phyloP scores from a whole-genome alignment of 92 coral and sea anemone genomes.

The Parazoanthus darwini region DNA sequence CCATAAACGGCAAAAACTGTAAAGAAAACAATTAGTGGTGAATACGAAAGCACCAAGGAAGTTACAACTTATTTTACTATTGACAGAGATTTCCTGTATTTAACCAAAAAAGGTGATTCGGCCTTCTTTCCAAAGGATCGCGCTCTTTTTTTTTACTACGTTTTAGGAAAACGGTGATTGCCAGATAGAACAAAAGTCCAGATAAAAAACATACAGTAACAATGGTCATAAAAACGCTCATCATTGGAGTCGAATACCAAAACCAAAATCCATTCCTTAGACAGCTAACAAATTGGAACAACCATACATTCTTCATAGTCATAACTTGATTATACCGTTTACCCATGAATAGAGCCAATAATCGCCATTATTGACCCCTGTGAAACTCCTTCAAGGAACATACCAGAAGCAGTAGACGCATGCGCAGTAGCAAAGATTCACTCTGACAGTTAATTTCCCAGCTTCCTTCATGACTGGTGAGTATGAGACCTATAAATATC shows the following conservation, averaged over 20 bases:
- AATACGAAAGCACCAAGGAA: background rate
- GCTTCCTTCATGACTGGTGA: background rate
- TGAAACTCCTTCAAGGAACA: background rate
- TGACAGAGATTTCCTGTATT: background rate
- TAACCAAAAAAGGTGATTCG: background rate
- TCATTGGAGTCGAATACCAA: background rate
- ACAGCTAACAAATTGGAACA: too few relatives aligned
- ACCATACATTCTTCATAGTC: background rate
- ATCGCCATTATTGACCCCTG: background rate
- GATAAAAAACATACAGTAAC: too few relatives aligned
- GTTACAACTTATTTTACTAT: too few relatives aligned
- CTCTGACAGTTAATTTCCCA: background rate
- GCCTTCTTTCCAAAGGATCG: background rate
- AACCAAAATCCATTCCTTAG: background rate
- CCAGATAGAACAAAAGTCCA: background rate
- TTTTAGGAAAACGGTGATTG: background rate
- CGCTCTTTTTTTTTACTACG: background rate
- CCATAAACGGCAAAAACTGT: background rate
- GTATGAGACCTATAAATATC: background rate
- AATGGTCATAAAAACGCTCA: background rate
- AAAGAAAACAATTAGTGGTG: background rate
- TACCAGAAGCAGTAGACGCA: background rate
- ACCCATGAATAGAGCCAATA: background rate
- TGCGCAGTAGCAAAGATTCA: background rate
- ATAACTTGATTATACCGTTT: background rate